Evolutionary conservation across 2,113 vertebrate genomes (phyloP), one percentile per base, ranked within the genome.

Genomic region (Actenoides lindsayi): DNA sequence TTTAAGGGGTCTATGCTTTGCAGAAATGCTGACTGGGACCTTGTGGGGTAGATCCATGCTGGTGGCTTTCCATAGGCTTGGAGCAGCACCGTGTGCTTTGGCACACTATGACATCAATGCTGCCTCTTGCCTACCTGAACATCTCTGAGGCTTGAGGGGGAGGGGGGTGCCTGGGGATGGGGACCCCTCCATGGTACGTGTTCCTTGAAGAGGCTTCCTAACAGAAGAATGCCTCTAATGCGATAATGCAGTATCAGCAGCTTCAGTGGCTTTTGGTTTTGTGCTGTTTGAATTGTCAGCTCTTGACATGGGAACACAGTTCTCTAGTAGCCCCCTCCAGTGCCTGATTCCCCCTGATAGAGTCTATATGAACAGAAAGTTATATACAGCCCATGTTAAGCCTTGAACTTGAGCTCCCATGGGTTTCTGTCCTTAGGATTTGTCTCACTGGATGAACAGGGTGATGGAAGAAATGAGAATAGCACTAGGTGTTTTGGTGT

Each of bases 141-240:
- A 6, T 16, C 57, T 50, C 25, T 10, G 57, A 21, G 11, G 39
- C 35, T 68, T 12, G 3, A 17, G 11, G 42, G 11, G 28, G 4
- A 17, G 9, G 42, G 15, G 11, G 28, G 13, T 75, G 39, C 14
- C 51, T 2, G 4, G 53, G 48, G 3, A 18, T 27, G n/a, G 41
- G 21, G n/a, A 54, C 3, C 24, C 15, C 23, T 41, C 41, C 23
- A 2, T 23, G 56, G 51, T 35, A 84, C 0, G 0, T 0, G 0
- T 80, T 74, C 13, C 71, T 42, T 6, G 1, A 62, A 70, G 59
- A 10, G 13, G 4, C n/a, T 80, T 46, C 25, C 68, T 3, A 3
- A 77, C 41, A 50, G 30, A 74, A 33, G 28, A 67, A 44, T 39
- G 46, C n/a, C 28, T 70, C 63, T 16, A 25, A 1, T 4, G 4